These are phyloP conservation scores for Lymantria dispar DNA, from an alignment of 2,888 invertebrate species.

Conservation along the genomic window DNA sequence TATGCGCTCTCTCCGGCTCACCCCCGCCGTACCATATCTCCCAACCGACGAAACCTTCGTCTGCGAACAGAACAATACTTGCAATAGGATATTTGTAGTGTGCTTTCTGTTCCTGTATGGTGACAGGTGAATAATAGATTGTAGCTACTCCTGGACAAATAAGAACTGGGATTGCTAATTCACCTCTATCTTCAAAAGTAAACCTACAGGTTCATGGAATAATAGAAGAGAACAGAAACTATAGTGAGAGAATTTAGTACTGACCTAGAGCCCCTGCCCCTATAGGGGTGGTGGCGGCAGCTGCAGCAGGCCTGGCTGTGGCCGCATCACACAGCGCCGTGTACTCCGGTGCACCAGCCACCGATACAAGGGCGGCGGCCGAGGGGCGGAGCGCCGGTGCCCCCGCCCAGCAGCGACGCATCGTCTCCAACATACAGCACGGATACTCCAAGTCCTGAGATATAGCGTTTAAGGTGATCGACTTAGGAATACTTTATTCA, in stretches of 20 bases:
- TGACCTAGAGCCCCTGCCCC: not conserved
- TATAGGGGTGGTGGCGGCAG: slow-evolving; percentile 26
- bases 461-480: not conserved
- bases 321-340: slow-evolving; percentile 76
- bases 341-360: slow-evolving; percentile 96
- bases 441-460: slow-evolving; percentile 91
- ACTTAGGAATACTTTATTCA: no score
- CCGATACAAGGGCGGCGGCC: slow-evolving; percentile 96
- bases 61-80: slow-evolving; percentile 36
- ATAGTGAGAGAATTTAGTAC: no score
- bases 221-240: no score
- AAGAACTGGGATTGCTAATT: no score
- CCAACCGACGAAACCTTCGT: slow-evolving; percentile 80
- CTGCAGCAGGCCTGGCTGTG: slow-evolving; percentile 29
- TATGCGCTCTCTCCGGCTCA: slow-evolving; percentile 78
- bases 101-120: no score
- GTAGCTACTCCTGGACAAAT: no score
- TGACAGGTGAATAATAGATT: no score
- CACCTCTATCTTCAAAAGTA: no score
- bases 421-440: slow-evolving; percentile 94
- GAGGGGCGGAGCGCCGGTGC: slow-evolving; percentile 93
- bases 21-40: slow-evolving; percentile 87
- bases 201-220: no score
- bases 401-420: slow-evolving; percentile 98
- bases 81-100: not conserved